Evolutionary conservation across 2,797 vertebrate genomes (phyloP), one percentile per base, ranked within the genome.

Genomic region (Sebastes minor): DNA sequence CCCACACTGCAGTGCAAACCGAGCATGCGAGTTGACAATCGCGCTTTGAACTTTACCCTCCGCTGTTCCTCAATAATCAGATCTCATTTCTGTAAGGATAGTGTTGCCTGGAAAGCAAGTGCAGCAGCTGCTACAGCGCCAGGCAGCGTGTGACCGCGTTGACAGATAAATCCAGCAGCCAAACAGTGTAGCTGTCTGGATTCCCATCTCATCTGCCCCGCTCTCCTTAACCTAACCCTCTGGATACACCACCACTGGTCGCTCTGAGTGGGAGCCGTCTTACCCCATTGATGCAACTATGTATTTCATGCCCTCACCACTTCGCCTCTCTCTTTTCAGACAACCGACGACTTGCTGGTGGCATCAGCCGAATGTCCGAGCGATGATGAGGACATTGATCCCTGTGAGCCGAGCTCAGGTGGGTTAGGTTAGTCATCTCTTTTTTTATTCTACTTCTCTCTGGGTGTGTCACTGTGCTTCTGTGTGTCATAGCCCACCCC

Each of bases 401-500:
- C 98, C 93, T 99, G 99, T 98, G 99, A 99, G 98, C 97, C 98
- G 87, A 99, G 97, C 98, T 99, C 99, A 99, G 99, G 98, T 99
- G 98, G 98, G 98, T 99, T 99, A 99, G 98, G 98, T 99, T 98
- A 99, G 98, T 99, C 97, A 95, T 97, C 96, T 97, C 96, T 97
- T 98, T 71, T 67, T 94, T 97, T 97, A 97, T 97, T 97, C 96
- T 97, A 96, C 95, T 97, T 97, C 93, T 95, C 90, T 94, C 95
- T 91, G 89, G 95, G 93, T 94, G 95, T 96, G 89, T 94, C 86
- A 61, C 57, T 91, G 80, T 94, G 86, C 90, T 76, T 90, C 57
- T 88, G 78, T 91, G 73, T 92, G 83, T 91, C 86, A 76, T 71
- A 62, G 73, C 84, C 76, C 86, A 85, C 80, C 82, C 49, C 69